phyloP scores from a whole-genome alignment of 2,888 invertebrate genomes.

The Galeopsomyia nigrocyanea region DNA sequence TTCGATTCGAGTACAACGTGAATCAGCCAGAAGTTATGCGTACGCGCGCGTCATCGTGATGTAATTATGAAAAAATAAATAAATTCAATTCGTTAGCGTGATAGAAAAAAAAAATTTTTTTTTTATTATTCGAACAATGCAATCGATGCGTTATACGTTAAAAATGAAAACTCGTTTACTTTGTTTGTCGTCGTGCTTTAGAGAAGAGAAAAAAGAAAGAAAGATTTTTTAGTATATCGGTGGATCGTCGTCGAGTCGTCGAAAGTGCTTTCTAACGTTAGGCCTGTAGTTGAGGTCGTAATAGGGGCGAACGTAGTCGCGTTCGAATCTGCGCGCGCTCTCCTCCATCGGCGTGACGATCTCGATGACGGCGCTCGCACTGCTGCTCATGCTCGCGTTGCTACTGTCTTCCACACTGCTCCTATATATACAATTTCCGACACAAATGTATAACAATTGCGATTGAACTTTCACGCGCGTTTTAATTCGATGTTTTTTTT shows the following conservation, averaged over 20 bases:
- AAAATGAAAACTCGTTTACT: too few species aligned
- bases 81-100: too few species aligned
- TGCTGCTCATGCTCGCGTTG: slow-evolving; percentile 6
- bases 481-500: too few species aligned
- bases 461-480: background rate
- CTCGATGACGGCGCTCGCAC: slow-evolving; percentile 27
- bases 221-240: slow-evolving; percentile 53
- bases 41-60: too few species aligned
- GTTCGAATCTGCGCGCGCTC: slow-evolving; percentile 18
- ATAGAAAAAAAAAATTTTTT: too few species aligned
- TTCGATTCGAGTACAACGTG: too few species aligned
- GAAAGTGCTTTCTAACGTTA: slow-evolving; percentile 53
- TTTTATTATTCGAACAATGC: too few species aligned
- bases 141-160: too few species aligned
- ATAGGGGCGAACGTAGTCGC: slow-evolving; percentile 35
- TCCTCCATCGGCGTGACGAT: slow-evolving; percentile 31
- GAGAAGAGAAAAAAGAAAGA: too few species aligned
- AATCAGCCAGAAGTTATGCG: too few species aligned
- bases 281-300: slow-evolving; percentile 41
- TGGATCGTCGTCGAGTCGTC: slow-evolving; percentile 56
- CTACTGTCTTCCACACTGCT: slow-evolving; percentile 15
- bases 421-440: slow-evolving; percentile 14
- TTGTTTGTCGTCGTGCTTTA: too few species aligned
- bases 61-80: too few species aligned
- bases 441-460: background rate